phyloP scores from a whole-genome alignment of 2,888 invertebrate species.

The Nebria salina region DNA sequence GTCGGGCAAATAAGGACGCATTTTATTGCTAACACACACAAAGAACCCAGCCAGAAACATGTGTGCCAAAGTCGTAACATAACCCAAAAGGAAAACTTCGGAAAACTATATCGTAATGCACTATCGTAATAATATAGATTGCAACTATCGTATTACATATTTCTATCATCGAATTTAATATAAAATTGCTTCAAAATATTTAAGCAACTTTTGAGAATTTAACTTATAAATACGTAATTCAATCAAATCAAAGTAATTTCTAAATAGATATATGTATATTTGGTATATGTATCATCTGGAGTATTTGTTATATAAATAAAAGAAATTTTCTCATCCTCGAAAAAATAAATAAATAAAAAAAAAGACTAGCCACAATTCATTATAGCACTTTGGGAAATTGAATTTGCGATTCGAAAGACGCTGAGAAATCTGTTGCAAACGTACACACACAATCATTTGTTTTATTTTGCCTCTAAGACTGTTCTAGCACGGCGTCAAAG shows the following conservation, averaged over 20 bases:
- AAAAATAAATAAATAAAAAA: neutral
- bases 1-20: constrained; percentile 17
- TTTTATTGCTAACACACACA: constrained; percentile 16
- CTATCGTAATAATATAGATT: constrained; percentile 7
- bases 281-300: neutral
- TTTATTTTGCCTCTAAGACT: constrained; percentile 24
- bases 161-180: no score
- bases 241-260: neutral
- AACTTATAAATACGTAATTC: no score
- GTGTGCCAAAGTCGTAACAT: neutral
- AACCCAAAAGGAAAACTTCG: constrained; percentile 4
- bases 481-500: neutral
- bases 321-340: neutral
- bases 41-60: constrained; percentile 2
- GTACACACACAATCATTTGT: constrained; percentile 41
- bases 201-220: no score
- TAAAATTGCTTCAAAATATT: no score
- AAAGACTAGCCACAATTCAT: constrained; percentile 27
- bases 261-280: neutral
- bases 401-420: constrained; percentile 59
- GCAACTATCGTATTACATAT: neutral
- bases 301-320: neutral
- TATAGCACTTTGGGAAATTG: constrained; percentile 59
- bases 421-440: constrained; percentile 31
- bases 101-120: neutral